Percentiles rank a stretch among this genome's conserved stretches.
Conservation (phyloP, 2,113 vertebrate species). For the Tenrec ecaudatus region DNA sequence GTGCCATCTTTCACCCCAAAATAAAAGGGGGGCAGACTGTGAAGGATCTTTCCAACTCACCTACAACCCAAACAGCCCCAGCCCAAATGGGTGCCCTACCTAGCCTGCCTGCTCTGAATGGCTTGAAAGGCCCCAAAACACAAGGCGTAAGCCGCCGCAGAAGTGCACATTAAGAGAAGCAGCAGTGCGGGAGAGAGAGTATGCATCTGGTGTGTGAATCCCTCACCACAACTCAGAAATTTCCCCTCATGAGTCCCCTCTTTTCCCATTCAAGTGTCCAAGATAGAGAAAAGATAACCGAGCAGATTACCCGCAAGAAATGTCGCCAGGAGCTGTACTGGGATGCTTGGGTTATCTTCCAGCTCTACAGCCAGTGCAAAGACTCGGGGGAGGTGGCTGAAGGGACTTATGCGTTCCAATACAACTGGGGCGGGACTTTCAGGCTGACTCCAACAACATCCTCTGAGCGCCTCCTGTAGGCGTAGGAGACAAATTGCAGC, state of each 20-base stretch:
- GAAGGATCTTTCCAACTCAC: background rate
- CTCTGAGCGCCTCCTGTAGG: conserved; percentile 75
- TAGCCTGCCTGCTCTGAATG: background rate
- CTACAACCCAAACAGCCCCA: background rate
- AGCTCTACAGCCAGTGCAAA: conserved; percentile 14
- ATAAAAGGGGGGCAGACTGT: background rate
- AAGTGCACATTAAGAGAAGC: background rate
- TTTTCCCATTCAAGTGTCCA: conserved; percentile 19
- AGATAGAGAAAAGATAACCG: background rate
- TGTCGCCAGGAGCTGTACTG: background rate
- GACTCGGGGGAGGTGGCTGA: background rate
- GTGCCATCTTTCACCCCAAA: background rate
- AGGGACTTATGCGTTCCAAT: background rate
- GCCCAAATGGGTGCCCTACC: background rate
- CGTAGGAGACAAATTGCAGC: conserved; percentile 29
- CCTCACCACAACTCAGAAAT: background rate
- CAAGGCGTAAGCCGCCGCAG: background rate
- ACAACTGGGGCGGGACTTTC: background rate
- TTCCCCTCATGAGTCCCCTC: background rate
- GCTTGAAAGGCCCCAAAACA: background rate
- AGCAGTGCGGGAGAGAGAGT: background rate
- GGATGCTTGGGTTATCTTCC: conserved; percentile 1
- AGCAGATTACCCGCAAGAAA: conserved; percentile 1
- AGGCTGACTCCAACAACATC: conserved; percentile 57
- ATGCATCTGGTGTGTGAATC: background rate